Percentiles rank a stretch among this genome's conserved stretches.
Evolutionary conservation across 2,797 vertebrate genomes (phyloP).

Genomic region (Myioborus miniatus): DNA sequence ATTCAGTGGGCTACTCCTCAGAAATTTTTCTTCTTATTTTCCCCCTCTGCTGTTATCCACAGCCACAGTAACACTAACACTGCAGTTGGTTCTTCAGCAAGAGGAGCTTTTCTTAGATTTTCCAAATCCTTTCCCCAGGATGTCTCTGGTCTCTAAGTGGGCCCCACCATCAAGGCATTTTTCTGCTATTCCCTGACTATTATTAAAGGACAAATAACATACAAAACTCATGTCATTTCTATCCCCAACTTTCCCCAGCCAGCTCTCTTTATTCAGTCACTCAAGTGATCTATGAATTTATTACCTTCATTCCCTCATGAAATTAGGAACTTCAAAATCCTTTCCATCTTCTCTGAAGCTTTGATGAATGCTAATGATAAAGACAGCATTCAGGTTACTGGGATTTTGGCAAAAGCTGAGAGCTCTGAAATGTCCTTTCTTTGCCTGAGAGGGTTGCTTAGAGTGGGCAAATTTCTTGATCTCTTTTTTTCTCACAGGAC

Average conservation of each 20-base stretch:
- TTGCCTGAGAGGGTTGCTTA: background rate
- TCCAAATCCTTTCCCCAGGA: background rate
- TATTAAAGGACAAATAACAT: background rate
- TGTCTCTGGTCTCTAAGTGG: background rate
- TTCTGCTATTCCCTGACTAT: background rate
- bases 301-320: background rate
- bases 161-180: background rate
- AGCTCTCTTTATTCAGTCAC: background rate
- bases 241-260: background rate
- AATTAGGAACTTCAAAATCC: conserved; percentile 8
- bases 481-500: background rate
- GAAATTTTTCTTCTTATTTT: background rate
- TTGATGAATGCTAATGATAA: background rate
- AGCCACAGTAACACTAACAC: accelerated
- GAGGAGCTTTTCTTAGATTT: background rate
- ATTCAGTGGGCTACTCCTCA: background rate
- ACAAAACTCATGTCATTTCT: background rate
- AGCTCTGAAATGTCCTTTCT: background rate
- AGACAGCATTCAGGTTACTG: background rate
- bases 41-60: background rate
- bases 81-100: background rate
- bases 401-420: background rate
- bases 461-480: background rate
- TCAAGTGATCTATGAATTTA: background rate
- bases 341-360: background rate